phyloP scores from a whole-genome alignment of 1,140 invertebrate genomes.

The Papilio dardanus region DNA sequence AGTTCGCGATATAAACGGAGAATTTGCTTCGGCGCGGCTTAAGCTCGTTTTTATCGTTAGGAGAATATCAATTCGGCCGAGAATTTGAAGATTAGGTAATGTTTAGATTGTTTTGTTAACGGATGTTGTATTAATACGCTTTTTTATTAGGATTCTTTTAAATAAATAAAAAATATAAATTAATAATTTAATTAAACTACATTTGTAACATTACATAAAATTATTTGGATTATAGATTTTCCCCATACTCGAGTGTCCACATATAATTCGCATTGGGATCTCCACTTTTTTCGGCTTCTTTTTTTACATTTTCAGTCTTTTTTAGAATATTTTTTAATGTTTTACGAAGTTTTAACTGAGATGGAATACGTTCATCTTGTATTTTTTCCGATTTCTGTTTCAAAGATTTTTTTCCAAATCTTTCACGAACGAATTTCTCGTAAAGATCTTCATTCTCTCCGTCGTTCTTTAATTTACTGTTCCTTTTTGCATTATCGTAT shows the following conservation, averaged over 20 bases:
- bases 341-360: constrained; percentile 62
- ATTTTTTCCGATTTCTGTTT: constrained; percentile 63
- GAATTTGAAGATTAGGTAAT: too few species aligned
- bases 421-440: constrained; percentile 73
- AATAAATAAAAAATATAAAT: constrained; percentile 1
- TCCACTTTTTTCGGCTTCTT: constrained; percentile 66
- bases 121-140: not conserved
- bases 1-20: too few species aligned
- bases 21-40: too few species aligned
- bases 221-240: constrained; percentile 50
- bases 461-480: constrained; percentile 43
- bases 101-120: too few species aligned
- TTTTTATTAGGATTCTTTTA: not conserved
- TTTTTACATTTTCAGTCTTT: constrained; percentile 68
- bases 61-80: too few species aligned
- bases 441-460: constrained; percentile 67
- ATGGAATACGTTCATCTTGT: constrained; percentile 44
- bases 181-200: constrained; percentile 30
- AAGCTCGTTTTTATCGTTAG: too few species aligned
- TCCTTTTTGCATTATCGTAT: constrained; percentile 46
- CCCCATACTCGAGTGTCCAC: constrained; percentile 82
- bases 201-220: not conserved
- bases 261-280: constrained; percentile 77
- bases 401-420: constrained; percentile 68
- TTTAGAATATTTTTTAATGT: constrained; percentile 68